A percentile compares a stretch with the other conserved stretches of the same genome.
These are phyloP conservation scores for Orgyia antiqua DNA, from an alignment of 2,888 invertebrate species.

Conservation along the genomic window DNA sequence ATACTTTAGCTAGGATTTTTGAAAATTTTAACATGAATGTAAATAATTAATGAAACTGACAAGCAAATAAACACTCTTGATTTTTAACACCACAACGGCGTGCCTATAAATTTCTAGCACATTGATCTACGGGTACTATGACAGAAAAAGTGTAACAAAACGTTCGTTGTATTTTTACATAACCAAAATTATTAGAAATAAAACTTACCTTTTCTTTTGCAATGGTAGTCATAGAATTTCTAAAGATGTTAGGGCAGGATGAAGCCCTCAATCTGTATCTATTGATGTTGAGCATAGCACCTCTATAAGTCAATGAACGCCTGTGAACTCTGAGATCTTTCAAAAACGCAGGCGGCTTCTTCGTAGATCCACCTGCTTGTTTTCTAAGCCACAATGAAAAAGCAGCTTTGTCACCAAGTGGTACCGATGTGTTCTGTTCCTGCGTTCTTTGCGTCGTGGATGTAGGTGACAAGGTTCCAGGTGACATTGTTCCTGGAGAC, in stretches of 20 bases:
- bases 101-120: no score
- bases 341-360: constrained; percentile 82
- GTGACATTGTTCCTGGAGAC: constrained; percentile 43
- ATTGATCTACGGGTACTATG: no score
- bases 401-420: constrained; percentile 63
- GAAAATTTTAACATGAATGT: no score
- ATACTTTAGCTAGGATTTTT: no score
- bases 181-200: no score
- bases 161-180: no score
- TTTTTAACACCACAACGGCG: no score
- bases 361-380: constrained; percentile 61
- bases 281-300: constrained; percentile 91
- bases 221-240: constrained; percentile 91
- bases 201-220: constrained; percentile 85
- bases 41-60: no score
- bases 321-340: constrained; percentile 86
- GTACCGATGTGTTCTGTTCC: constrained; percentile 31
- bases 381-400: constrained; percentile 77
- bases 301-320: constrained; percentile 88
- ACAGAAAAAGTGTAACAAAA: no score
- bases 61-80: no score
- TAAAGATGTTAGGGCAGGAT: constrained; percentile 93
- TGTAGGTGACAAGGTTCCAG: constrained; percentile 46
- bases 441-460: constrained; percentile 31
- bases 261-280: constrained; percentile 88